A percentile compares a stretch with the other conserved stretches of the same genome.
Evolutionary conservation across 2,797 vertebrate genomes (phyloP).

Genomic region (Perodicticus potto): DNA sequence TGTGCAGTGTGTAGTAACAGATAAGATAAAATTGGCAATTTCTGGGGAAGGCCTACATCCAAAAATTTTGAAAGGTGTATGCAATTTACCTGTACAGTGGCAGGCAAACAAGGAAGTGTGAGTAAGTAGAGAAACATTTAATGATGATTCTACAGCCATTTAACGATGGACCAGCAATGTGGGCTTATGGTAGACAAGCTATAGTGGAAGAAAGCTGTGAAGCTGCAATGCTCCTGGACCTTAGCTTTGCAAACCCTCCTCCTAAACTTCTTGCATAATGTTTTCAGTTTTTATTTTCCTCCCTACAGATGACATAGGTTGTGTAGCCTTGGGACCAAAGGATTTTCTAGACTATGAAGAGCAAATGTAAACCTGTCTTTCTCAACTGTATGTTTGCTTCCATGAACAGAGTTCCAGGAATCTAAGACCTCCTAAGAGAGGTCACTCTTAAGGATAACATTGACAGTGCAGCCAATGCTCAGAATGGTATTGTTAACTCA

Average conservation of each 20-base stretch:
- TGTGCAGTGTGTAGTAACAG: not conserved
- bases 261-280: not conserved
- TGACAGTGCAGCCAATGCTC: not conserved
- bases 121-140: not conserved
- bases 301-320: not conserved
- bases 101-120: not conserved
- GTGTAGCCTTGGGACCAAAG: not conserved
- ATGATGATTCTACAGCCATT: not conserved
- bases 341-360: not conserved
- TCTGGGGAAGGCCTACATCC: not conserved
- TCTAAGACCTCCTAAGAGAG: not conserved
- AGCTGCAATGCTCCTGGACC: not conserved
- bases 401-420: not conserved
- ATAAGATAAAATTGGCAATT: not conserved
- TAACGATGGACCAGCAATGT: not conserved
- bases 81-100: not conserved
- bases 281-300: slow-evolving; percentile 11
- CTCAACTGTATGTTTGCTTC: not conserved
- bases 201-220: not conserved
- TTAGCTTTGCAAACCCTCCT: not conserved
- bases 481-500: not conserved
- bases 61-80: not conserved
- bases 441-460: not conserved
- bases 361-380: not conserved
- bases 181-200: not conserved